These are phyloP conservation scores for Eupristina koningsbergeri DNA, from an alignment of 1,140 invertebrate genomes.

Conservation along the genomic window DNA sequence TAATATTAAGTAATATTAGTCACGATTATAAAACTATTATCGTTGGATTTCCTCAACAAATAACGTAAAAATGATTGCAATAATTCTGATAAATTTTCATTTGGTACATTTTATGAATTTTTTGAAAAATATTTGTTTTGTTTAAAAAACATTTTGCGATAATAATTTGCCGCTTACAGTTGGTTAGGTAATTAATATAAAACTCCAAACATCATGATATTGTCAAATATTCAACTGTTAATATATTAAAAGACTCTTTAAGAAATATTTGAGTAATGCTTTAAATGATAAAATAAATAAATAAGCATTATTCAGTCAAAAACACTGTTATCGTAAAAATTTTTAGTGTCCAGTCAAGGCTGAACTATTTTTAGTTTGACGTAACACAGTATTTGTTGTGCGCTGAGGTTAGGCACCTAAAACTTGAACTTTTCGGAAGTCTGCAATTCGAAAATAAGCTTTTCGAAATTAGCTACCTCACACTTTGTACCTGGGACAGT, in stretches of 20 bases:
- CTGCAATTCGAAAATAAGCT: background rate
- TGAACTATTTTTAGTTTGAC: background rate
- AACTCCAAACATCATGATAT: background rate
- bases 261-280: no score
- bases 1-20: background rate
- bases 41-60: background rate
- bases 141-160: background rate
- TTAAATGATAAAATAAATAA: no score
- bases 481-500: no score
- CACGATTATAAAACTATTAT: background rate
- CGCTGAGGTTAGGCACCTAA: background rate
- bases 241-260: no score
- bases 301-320: no score
- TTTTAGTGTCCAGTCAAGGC: background rate
- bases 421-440: background rate
- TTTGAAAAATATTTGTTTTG: background rate
- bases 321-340: background rate
- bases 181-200: no score
- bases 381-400: background rate
- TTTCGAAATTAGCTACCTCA: background rate
- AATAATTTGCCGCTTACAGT: background rate
- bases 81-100: background rate
- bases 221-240: no score
- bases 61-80: background rate
- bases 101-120: background rate